Percentiles rank a stretch among this genome's conserved stretches.
Evolutionary conservation across 2,797 vertebrate genomes (phyloP).

Genomic region (Avahi laniger): DNA sequence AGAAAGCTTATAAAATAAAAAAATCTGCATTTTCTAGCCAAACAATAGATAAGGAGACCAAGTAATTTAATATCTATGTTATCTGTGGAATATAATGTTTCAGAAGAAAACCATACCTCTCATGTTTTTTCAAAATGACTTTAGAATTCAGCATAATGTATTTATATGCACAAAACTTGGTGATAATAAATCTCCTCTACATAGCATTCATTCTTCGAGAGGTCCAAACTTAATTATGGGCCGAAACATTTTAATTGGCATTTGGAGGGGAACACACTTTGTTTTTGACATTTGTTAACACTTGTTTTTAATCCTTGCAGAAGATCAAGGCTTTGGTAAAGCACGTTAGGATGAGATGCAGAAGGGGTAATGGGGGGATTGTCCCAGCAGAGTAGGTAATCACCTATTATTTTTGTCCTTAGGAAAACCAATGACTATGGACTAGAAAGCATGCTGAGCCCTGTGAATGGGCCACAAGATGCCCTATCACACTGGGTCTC

Average conservation of each 20-base stretch:
- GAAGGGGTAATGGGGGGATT: not conserved
- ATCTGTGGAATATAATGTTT: constrained; percentile 51
- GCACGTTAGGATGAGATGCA: not conserved
- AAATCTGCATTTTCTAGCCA: constrained; percentile 51
- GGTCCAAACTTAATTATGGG: constrained; percentile 11
- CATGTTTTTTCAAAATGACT: constrained; percentile 29
- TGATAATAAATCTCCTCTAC: constrained; percentile 42
- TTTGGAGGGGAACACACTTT: not conserved
- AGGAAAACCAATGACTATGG: not conserved
- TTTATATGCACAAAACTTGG: not conserved
- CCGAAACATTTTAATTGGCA: constrained; percentile 33
- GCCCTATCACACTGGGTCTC: not conserved
- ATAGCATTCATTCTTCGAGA: constrained; percentile 43
- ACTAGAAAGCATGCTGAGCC: constrained; percentile 12
- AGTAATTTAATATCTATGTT: constrained; percentile 58
- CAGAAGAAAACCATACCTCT: constrained; percentile 38
- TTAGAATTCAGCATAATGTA: constrained; percentile 38
- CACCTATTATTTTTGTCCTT: constrained; percentile 8
- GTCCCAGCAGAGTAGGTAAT: not conserved
- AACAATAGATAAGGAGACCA: constrained; percentile 56
- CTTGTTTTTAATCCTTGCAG: constrained; percentile 19
- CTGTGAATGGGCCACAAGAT: not conserved
- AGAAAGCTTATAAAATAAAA: constrained; percentile 53
- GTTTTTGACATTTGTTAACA: constrained; percentile 34
- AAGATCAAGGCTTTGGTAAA: constrained; percentile 3